Base-by-base conservation (phyloP, 2,888 invertebrate species). In the Neoascia interrupta region DNA sequence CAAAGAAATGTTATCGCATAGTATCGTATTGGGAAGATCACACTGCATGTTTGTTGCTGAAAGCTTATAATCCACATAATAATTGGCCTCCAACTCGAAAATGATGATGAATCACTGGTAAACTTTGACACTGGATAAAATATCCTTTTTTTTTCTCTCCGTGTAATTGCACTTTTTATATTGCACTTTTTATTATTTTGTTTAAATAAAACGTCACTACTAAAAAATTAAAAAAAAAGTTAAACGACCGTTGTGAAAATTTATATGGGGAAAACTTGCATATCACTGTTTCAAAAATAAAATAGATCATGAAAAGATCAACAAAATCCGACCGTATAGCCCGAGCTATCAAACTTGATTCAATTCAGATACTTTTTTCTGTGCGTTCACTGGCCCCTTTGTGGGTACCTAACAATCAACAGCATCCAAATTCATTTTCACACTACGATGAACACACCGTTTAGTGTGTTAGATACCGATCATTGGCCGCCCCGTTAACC, bases 1-100 rank as follows among this genome's bases (percentile, higher is more conserved):
- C 74, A 84, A 51, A 51, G 84, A 81, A 72, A 84, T 84, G 81
- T 82, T 84, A 54, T 83, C 84, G 75, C 83, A 83, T 54, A 84
- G 60, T 58, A 84, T 72, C 81, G 81, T 81, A 75, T 83, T 83
- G 43, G 83, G 83, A 66, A 84, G 82, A 81, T 84, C 83, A 76
- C 84, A 85, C 84, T 84, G 84, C 85, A 85, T 85, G 58, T 54
- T 72, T 66, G 61, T 53, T 31, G 8, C 10, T 49, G 60, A 58
- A 53, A 45, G 31, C 63, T 36, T 81, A 76, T 83, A 82, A 76
- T 82, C 81, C 80, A 83, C 83, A 83, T 83, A 82, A 82, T 83
- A 82, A 39, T 82, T 76, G 81, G 76, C 79, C 80, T 82, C 82
- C 81, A 82, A 79, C 63, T 72, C 73, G 66, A 79, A 73, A 60